Percentiles rank a stretch among this genome's conserved stretches.
phyloP scores from a whole-genome alignment of 2,888 invertebrate genomes.

The Drosophila differens region DNA sequence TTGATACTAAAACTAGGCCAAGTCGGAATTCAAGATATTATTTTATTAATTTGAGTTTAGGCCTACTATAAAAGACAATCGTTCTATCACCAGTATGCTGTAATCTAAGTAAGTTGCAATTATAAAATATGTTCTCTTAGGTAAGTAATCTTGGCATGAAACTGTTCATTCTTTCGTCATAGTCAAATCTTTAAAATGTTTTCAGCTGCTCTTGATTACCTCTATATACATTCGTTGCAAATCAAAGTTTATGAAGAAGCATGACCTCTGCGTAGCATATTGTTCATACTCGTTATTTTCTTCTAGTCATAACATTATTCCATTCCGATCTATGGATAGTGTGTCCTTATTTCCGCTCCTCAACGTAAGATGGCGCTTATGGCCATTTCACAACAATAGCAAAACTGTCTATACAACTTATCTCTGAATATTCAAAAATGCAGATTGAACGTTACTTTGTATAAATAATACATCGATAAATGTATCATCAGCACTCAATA shows the following conservation, averaged over 20 bases:
- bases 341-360: background rate
- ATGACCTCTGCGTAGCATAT: background rate
- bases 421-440: background rate
- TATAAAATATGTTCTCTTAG: background rate
- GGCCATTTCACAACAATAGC: background rate
- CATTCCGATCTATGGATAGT: background rate
- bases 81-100: background rate
- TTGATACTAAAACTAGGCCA: background rate
- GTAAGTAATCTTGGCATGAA: background rate
- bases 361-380: background rate
- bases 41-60: background rate
- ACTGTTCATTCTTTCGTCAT: background rate
- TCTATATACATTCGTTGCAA: background rate
- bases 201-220: background rate
- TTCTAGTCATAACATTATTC: background rate
- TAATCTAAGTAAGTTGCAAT: background rate
- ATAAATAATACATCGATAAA: conserved; percentile 17
- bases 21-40: background rate
- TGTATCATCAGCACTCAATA: background rate
- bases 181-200: background rate
- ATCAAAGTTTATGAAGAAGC: background rate
- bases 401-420: background rate
- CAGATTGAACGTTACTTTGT: background rate
- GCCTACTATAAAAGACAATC: background rate
- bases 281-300: background rate